Conservation (phyloP, 2,113 vertebrate species). For the Balaeniceps rex region DNA sequence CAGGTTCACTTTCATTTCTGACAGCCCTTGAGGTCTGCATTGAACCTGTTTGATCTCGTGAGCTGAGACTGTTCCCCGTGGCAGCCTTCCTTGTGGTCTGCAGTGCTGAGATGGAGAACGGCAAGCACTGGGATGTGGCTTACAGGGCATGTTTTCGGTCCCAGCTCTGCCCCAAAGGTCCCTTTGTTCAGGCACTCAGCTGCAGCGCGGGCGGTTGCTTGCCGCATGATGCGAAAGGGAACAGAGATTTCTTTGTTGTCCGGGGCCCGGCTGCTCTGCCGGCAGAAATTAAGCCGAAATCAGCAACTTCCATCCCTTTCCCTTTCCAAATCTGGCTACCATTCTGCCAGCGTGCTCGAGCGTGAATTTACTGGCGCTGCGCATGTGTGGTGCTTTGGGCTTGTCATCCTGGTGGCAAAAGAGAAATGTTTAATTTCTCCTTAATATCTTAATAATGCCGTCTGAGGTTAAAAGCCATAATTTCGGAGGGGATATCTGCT, state of each 20-base stretch:
- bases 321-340: not conserved
- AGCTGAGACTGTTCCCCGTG: not conserved
- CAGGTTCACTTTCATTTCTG: fast-evolving
- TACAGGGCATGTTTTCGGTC: not conserved
- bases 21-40: not conserved
- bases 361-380: not conserved
- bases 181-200: conserved; percentile 29
- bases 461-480: not conserved
- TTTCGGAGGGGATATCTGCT: not conserved
- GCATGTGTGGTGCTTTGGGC: fast-evolving
- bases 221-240: not conserved
- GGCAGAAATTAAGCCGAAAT: not conserved
- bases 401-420: not conserved
- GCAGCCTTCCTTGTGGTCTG: not conserved
- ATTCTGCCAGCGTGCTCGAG: fast-evolving
- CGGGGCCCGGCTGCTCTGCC: not conserved
- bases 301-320: conserved; percentile 1
- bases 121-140: not conserved
- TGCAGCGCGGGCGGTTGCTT: not conserved
- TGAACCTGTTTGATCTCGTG: not conserved
- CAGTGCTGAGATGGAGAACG: not conserved
- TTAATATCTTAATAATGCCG: fast-evolving
- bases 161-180: conserved; percentile 45
- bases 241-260: conserved; percentile 63
- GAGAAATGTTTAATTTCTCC: not conserved